Base-by-base conservation (phyloP, 35 echinoderm and acorn worm genomes). In the Ophioderma brevispina region DNA sequence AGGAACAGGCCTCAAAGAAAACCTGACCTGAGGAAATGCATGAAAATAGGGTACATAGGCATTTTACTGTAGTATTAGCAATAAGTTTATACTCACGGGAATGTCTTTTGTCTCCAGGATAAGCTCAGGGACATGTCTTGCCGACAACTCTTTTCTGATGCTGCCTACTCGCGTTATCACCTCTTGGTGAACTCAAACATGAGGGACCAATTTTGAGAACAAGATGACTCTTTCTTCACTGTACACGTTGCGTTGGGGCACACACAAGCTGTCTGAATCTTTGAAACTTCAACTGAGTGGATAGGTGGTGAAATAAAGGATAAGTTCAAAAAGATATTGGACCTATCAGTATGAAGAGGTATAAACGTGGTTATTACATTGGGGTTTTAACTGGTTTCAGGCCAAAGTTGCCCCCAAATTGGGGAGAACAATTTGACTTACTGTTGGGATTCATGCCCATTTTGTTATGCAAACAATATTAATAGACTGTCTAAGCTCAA, bases 1-100 rank as follows among this genome's bases (percentile, higher is more conserved):
- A n/a, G n/a, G n/a, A n/a, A n/a, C n/a, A n/a, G n/a, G n/a, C n/a
- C n/a, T n/a, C n/a, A n/a, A n/a, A n/a, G n/a, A n/a, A n/a, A n/a
- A n/a, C n/a, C n/a, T n/a, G n/a, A n/a, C n/a, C n/a, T n/a, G n/a
- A n/a, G n/a, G n/a, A n/a, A n/a, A n/a, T n/a, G n/a, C n/a, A n/a
- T n/a, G n/a, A n/a, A n/a, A n/a, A n/a, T n/a, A n/a, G n/a, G n/a
- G n/a, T n/a, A n/a, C n/a, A n/a, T n/a, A n/a, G n/a, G n/a, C n/a
- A n/a, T n/a, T n/a, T n/a, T n/a, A n/a, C n/a, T n/a, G n/a, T n/a
- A n/a, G n/a, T n/a, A n/a, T n/a, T n/a, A n/a, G n/a, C n/a, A n/a
- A n/a, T n/a, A n/a, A n/a, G n/a, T n/a, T n/a, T n/a, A n/a, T n/a
- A 98, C 93, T 92, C 49, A 98, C 96, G 18, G 96, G 96, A 88